A percentile compares a stretch with the other conserved stretches of the same genome.
These are phyloP conservation scores for Apodemus speciosus DNA, from an alignment of 2,113 vertebrate species.

Conservation along the genomic window DNA sequence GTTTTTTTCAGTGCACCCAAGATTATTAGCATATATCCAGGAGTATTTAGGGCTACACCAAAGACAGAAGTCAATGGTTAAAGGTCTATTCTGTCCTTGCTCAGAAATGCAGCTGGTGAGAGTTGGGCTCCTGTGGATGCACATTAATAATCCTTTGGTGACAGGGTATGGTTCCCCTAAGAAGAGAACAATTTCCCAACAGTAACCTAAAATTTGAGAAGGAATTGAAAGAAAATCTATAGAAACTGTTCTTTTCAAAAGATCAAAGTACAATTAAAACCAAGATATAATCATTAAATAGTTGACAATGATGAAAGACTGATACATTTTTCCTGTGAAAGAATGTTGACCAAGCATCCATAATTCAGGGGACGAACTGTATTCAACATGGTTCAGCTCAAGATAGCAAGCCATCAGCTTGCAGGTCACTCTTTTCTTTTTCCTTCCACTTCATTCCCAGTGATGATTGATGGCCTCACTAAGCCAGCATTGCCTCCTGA, in stretches of 20 bases:
- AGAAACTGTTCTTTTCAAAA: background rate
- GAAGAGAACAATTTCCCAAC: background rate
- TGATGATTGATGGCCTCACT: background rate
- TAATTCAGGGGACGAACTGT: background rate
- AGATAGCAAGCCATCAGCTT: background rate
- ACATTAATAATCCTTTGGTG: background rate
- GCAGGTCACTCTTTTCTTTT: background rate
- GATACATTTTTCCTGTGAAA: background rate
- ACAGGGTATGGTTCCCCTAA: background rate
- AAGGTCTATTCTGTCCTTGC: background rate
- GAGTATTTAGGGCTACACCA: background rate
- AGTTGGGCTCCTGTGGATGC: background rate
- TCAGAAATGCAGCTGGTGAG: background rate
- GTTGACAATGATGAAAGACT: background rate
- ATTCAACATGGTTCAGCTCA: background rate
- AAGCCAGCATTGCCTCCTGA: background rate
- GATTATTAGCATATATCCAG: background rate
- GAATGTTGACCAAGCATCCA: background rate
- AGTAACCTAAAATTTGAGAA: constrained; percentile 12
- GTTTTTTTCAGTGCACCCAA: background rate
- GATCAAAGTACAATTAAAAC: constrained; percentile 1
- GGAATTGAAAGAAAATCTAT: background rate
- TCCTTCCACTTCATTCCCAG: background rate
- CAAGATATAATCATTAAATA: constrained; percentile 22
- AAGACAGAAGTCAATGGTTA: background rate